These are phyloP conservation scores for Scartelaos histophorus DNA, from an alignment of 2,113 vertebrate genomes.

Conservation along the genomic window DNA sequence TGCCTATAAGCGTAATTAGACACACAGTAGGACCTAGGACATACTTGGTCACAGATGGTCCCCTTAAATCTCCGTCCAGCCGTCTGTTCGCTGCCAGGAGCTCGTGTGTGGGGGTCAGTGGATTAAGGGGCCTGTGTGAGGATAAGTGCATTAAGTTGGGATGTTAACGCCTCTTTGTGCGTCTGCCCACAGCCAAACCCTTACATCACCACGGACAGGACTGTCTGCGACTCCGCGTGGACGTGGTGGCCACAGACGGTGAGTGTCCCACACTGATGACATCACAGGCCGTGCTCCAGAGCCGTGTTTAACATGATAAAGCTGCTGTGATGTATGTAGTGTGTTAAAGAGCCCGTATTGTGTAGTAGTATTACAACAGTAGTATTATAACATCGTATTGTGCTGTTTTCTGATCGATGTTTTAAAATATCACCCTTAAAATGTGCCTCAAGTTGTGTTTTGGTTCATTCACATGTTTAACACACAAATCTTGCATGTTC, in stretches of 20 bases:
- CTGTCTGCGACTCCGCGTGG: conserved; percentile 87
- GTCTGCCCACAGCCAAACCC: conserved; percentile 82
- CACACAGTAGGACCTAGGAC: conserved; percentile 59
- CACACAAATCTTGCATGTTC: too few relatives aligned
- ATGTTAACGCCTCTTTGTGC: conserved; percentile 56
- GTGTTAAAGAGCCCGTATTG: too few relatives aligned
- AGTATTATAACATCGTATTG: too few relatives aligned
- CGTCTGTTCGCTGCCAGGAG: conserved; percentile 45
- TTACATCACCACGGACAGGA: conserved; percentile 83
- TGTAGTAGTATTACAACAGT: too few relatives aligned
- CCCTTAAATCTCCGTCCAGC: conserved; percentile 45
- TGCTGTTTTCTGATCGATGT: too few relatives aligned
- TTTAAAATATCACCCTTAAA: too few relatives aligned
- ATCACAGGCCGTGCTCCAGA: neutral
- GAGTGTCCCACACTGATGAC: conserved; percentile 56
- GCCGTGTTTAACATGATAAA: too few relatives aligned
- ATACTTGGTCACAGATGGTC: conserved; percentile 67
- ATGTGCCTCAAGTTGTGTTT: too few relatives aligned
- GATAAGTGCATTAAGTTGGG: conserved; percentile 64
- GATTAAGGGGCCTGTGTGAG: conserved; percentile 61
- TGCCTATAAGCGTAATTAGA: conserved; percentile 68
- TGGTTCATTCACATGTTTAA: too few relatives aligned
- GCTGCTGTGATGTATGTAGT: too few relatives aligned
- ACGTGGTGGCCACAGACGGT: conserved; percentile 83
- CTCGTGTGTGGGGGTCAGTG: conserved; percentile 34